phyloP scores from a whole-genome alignment of 1,140 invertebrate genomes.

The Trachymyrmex cornetzi region DNA sequence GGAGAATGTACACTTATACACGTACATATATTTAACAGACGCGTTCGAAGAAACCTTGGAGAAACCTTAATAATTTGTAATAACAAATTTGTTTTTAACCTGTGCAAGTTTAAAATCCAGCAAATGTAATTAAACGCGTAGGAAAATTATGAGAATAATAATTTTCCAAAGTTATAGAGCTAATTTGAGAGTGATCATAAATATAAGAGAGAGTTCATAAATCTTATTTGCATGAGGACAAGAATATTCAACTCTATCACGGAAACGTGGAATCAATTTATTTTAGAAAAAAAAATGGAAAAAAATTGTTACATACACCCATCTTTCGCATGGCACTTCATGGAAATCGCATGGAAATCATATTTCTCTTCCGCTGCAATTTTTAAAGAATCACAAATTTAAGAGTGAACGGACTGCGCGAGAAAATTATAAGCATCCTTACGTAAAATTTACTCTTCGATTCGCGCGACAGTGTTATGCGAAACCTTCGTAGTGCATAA shows the following conservation, averaged over 20 bases:
- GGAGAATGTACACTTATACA: neutral
- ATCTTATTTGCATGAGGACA: conserved; percentile 35
- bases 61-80: neutral
- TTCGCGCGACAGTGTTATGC: conserved; percentile 26
- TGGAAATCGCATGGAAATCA: conserved; percentile 9
- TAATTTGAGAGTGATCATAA: conserved; percentile 9
- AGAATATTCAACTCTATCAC: conserved; percentile 34
- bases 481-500: conserved; percentile 14
- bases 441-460: conserved; percentile 51
- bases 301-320: conserved; percentile 12
- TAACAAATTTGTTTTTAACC: neutral
- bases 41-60: neutral
- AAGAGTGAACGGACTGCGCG: neutral
- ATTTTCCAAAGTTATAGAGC: conserved; percentile 29
- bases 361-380: conserved; percentile 13
- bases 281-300: conserved; percentile 41
- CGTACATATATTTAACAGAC: neutral
- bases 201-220: conserved; percentile 39
- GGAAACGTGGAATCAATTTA: conserved; percentile 41
- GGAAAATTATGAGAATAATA: conserved; percentile 38
- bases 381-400: conserved; percentile 30
- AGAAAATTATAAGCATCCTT: neutral
- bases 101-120: neutral
- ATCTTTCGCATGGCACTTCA: conserved; percentile 17
- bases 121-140: neutral